These are phyloP conservation scores for Sphenodon punctatus DNA, from an alignment of 2,797 vertebrate species.

Conservation along the genomic window DNA sequence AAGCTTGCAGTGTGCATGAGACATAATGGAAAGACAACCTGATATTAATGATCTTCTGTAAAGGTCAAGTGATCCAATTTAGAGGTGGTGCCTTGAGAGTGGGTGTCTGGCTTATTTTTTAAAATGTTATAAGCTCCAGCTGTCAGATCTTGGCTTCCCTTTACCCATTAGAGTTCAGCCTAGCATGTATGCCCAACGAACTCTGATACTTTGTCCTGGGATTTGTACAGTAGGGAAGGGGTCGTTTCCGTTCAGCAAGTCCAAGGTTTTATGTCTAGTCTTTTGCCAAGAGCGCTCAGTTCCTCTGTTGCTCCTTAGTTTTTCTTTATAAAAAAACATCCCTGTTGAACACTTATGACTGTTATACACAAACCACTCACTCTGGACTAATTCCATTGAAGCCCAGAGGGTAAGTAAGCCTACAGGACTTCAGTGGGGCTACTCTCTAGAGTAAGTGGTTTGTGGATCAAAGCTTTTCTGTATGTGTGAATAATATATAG, in stretches of 20 bases:
- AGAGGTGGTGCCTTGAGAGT: not conserved
- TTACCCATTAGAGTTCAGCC: not conserved
- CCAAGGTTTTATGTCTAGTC: too few species aligned
- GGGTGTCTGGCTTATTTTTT: not conserved
- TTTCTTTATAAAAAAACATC: too few species aligned
- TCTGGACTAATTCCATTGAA: too few species aligned
- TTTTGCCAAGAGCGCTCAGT: too few species aligned
- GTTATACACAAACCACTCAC: too few species aligned
- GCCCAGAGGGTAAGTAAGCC: too few species aligned
- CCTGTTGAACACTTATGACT: too few species aligned
- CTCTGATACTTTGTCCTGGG: not conserved
- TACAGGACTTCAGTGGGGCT: too few species aligned
- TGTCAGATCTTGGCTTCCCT: not conserved
- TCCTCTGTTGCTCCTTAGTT: too few species aligned
- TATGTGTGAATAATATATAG: too few species aligned
- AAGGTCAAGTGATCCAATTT: not conserved
- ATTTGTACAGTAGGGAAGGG: not conserved
- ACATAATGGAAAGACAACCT: not conserved
- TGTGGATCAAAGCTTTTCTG: too few species aligned
- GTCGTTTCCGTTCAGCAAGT: not conserved
- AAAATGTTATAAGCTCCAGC: not conserved
- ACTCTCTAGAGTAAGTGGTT: too few species aligned
- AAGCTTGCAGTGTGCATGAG: not conserved
- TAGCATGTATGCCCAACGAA: not conserved
- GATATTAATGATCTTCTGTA: not conserved